Evolutionary conservation across 2,797 vertebrate species (phyloP).

Genomic region (Heterohyrax brucei): DNA sequence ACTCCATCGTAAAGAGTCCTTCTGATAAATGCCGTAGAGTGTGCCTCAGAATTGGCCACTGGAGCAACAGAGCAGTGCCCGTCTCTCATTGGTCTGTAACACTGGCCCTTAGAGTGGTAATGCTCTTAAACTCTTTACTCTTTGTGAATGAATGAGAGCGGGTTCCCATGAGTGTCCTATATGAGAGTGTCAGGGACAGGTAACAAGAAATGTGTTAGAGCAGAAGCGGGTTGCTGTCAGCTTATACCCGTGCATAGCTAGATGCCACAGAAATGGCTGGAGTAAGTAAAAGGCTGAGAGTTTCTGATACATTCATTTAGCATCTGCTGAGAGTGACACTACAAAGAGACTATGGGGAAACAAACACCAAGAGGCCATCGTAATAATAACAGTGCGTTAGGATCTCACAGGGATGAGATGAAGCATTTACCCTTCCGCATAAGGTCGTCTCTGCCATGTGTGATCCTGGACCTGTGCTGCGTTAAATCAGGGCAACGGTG

Average conservation of each 20-base stretch:
- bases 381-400: not conserved
- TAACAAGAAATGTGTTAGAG: not conserved
- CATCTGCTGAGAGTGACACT: not conserved
- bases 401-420: not conserved
- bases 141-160: not conserved
- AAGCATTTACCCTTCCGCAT: not conserved
- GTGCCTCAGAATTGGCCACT: not conserved
- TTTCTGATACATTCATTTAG: not conserved
- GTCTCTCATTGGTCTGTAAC: not conserved
- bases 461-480: not conserved
- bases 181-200: not conserved
- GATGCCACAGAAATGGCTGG: not conserved
- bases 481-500: not conserved
- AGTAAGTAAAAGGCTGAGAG: not conserved
- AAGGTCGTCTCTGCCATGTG: not conserved
- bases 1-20: not conserved
- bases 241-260: not conserved
- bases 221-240: not conserved
- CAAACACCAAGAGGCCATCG: not conserved
- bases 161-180: not conserved
- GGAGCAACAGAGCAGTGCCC: not conserved
- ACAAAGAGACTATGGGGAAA: not conserved
- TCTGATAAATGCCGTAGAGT: not conserved
- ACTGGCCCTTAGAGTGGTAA: not conserved
- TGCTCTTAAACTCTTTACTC: not conserved